Evolutionary conservation across 2,797 vertebrate species (phyloP).

Genomic region (Denticeps clupeoides): DNA sequence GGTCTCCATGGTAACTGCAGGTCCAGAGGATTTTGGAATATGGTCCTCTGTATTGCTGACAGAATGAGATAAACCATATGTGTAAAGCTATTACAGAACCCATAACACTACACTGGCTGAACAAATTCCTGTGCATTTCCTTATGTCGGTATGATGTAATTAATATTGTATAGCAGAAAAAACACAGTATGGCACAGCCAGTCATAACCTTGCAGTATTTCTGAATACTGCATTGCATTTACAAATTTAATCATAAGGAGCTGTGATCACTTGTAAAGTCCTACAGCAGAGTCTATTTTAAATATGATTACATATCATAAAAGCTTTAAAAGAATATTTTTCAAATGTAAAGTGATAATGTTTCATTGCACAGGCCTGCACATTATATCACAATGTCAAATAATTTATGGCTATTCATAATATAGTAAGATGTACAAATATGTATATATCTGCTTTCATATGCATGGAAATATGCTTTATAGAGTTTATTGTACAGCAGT

Average conservation of each 20-base stretch:
- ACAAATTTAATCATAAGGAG: not conserved
- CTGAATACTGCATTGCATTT: not conserved
- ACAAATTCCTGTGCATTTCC: not conserved
- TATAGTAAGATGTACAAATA: conserved; percentile 16
- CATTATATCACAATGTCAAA: conserved; percentile 13
- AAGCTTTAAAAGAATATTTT: conserved; percentile 2
- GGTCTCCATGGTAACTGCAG: conserved; percentile 2
- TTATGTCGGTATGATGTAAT: not conserved
- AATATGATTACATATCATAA: not conserved
- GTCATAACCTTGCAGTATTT: not conserved
- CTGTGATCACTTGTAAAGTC: not conserved
- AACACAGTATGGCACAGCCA: no score
- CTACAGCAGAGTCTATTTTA: conserved; percentile 3
- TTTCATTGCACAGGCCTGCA: conserved; percentile 17
- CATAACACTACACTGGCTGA: not conserved
- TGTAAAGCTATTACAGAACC: not conserved
- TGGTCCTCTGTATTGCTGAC: not conserved
- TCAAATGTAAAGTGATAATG: conserved; percentile 1
- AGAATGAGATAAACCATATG: no score
- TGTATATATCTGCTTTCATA: conserved; percentile 20
- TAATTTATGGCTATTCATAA: conserved; percentile 10
- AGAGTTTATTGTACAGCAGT: conserved; percentile 16
- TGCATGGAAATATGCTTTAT: conserved; percentile 23
- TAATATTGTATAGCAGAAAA: no score
- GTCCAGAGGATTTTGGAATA: not conserved